Conservation (phyloP, 1,140 invertebrate genomes). For the Brachionus manjavacas region DNA sequence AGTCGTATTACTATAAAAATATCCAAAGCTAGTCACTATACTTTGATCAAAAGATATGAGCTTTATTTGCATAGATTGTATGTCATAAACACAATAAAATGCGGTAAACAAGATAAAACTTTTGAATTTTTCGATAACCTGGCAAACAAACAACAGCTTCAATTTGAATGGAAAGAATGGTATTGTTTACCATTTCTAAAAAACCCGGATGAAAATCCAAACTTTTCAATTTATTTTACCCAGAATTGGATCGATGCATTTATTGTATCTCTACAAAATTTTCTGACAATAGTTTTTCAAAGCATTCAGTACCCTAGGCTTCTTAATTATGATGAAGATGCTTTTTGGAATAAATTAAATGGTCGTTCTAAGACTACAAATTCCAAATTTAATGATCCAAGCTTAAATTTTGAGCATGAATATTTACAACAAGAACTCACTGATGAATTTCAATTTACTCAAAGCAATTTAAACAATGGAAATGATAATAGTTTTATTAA, state of each 20-base stretch:
- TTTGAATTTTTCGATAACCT: constrained; percentile 82
- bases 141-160: constrained; percentile 76
- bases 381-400: not conserved
- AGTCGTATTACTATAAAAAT: constrained; percentile 62
- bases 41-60: constrained; percentile 77
- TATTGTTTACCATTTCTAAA: constrained; percentile 86
- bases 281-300: constrained; percentile 75
- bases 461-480: not conserved
- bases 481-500: constrained; percentile 8
- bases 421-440: constrained; percentile 35
- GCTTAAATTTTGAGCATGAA: constrained; percentile 5
- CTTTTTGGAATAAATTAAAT: constrained; percentile 3
- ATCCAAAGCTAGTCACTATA: constrained; percentile 68
- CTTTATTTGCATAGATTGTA: constrained; percentile 82
- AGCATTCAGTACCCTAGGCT: constrained; percentile 56
- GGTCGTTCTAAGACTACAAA: not conserved
- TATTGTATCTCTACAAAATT: constrained; percentile 83
- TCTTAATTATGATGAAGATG: constrained; percentile 32
- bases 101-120: constrained; percentile 75
- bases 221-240: constrained; percentile 81
- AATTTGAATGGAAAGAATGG: constrained; percentile 92
- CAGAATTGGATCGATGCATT: constrained; percentile 90
- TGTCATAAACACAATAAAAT: constrained; percentile 75
- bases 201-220: constrained; percentile 81
- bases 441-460: constrained; percentile 29